Conservation (phyloP, 35 echinoderm and acorn worm genomes). For the Antedon bifida region DNA sequence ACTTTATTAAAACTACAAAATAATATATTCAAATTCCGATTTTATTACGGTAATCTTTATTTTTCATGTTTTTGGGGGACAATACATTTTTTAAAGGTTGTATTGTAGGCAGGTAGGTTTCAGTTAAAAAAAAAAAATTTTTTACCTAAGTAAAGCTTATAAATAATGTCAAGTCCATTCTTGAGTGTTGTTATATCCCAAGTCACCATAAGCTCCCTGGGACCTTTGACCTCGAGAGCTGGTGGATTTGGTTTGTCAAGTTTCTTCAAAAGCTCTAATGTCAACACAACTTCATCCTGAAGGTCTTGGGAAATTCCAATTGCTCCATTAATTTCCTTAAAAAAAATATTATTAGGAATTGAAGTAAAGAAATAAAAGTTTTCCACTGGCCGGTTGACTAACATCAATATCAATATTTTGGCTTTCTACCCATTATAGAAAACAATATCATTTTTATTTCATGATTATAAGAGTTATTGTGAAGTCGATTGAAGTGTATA, state of each 20-base stretch:
- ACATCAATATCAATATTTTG: too few species aligned
- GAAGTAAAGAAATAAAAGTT: too few species aligned
- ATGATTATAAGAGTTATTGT: too few species aligned
- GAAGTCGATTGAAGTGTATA: too few species aligned
- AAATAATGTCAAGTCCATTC: slow-evolving; percentile 49
- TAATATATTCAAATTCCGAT: too few species aligned
- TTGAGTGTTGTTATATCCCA: slow-evolving; percentile 42
- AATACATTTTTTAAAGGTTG: background rate
- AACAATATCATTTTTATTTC: too few species aligned
- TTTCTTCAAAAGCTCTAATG: slow-evolving; percentile 59
- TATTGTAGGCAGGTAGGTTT: background rate
- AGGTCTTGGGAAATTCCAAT: slow-evolving; percentile 30
- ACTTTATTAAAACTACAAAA: too few species aligned
- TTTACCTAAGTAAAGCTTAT: slow-evolving; percentile 61
- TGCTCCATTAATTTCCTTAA: slow-evolving; percentile 1
- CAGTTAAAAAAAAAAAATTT: background rate
- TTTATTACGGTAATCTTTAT: background rate
- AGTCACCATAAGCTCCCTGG: slow-evolving; percentile 29
- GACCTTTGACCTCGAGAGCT: slow-evolving; percentile 62
- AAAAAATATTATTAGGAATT: background rate
- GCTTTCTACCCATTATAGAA: too few species aligned
- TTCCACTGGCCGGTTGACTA: too few species aligned
- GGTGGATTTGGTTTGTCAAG: slow-evolving; percentile 66
- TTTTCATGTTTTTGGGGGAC: background rate
- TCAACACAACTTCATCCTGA: slow-evolving; percentile 65